Evolutionary conservation across 2,888 invertebrate species (phyloP), one percentile per base, ranked within the genome.

Genomic region (Tenthredo livida): DNA sequence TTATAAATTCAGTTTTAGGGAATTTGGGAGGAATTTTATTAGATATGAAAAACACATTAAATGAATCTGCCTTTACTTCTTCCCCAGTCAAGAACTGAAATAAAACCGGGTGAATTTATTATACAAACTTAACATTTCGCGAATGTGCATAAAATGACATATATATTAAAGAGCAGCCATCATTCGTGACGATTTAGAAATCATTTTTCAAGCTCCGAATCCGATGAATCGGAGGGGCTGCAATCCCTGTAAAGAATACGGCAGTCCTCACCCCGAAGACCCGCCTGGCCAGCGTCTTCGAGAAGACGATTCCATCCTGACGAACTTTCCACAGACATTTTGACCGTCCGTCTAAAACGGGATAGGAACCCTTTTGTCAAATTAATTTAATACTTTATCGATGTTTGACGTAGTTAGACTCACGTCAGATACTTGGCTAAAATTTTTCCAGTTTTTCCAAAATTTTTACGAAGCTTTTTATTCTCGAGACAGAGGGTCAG

Each of bases 351-450:
- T n/a, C 92, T 91, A 85, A 25, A 87, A 86, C 1, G 54, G 4
- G 43, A 78, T 12, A 17, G 29, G 33, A 75, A 50, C 29, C 85
- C 0, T 58, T 58, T 58, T 67, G 29, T 29, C 17, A 47, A 73
- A 33, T 33, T 72, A 17, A 12, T 33, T 47, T 50, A 80, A 37
- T n/a, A 40, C 12, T 73, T 21, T 0, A 73, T 7, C 4, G 40
- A 43, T 43, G 25, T 21, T 61, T 10, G 9, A 77, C n/a, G 17
- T 15, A 54, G 29, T 9, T 10, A 67, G 50, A 90, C 92, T 90
- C 82, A 93, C 93, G 91, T 93, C 84, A 93, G 89, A 88, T 92
- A 91, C 82, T 90, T 91, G 9, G 91, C 93, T 25, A 93, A 85
- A 78, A 90, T 83, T 86, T 89, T 89, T 40, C 92, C 93, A 78